These are phyloP conservation scores for Physella acuta DNA, from an alignment of 1,140 invertebrate species.

Conservation along the genomic window DNA sequence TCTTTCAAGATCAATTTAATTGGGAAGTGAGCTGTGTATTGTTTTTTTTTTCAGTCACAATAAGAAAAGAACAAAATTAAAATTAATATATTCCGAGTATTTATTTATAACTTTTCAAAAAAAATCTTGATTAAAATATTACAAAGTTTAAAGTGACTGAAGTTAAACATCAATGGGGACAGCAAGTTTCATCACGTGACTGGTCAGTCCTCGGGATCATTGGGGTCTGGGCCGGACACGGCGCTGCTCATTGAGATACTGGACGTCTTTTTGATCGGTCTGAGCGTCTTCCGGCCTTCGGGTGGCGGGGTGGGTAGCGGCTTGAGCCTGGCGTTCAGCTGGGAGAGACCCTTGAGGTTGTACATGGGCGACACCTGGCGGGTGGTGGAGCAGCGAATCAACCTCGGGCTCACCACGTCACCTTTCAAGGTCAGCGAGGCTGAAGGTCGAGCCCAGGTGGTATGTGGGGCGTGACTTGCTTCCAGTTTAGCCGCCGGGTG, in stretches of 20 bases:
- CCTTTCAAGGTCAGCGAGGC: background rate
- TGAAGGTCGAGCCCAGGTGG: background rate
- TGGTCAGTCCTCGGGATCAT: background rate
- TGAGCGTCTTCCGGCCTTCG: conserved; percentile 1
- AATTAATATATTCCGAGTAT: no score
- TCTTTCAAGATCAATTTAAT: no score
- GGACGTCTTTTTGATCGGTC: background rate
- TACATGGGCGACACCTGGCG: conserved; percentile 20
- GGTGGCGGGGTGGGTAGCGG: conserved; percentile 19
- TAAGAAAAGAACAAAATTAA: no score
- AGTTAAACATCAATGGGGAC: no score
- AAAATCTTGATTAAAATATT: no score
- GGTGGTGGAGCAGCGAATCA: conserved; percentile 13
- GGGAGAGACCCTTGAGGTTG: background rate
- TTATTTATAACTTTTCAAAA: no score
- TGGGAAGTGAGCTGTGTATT: no score
- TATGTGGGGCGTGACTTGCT: background rate
- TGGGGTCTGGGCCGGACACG: background rate
- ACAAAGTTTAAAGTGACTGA: no score
- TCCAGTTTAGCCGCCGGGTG: no score
- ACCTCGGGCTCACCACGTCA: background rate
- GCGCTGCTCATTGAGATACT: background rate
- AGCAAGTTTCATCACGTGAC: no score
- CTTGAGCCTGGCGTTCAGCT: background rate
- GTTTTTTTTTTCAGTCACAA: no score